Conservation (phyloP, 2,113 vertebrate genomes). For the Phycodurus eques region DNA sequence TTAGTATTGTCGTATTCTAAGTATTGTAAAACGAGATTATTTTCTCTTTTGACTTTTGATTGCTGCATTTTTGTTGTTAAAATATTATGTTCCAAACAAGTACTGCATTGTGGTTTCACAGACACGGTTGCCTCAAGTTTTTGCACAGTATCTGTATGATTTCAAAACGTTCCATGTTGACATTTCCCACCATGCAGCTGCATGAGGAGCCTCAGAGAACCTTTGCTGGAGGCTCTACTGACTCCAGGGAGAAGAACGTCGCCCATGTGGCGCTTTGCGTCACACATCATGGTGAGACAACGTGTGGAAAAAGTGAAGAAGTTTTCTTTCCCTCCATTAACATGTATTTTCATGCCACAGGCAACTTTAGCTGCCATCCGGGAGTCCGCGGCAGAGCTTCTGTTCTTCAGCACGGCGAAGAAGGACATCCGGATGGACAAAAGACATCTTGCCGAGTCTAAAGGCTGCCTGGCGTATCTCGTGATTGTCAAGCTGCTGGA, state of each 20-base stretch:
- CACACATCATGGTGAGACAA: conserved; percentile 81
- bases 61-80: too few species aligned
- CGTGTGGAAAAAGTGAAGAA: too few species aligned
- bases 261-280: conserved; percentile 80
- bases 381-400: conserved; percentile 59
- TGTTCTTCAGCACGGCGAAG: conserved; percentile 62
- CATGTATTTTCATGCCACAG: conserved; percentile 24
- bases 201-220: conserved; percentile 85
- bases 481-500: conserved; percentile 86
- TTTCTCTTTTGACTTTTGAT: too few species aligned
- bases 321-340: not conserved
- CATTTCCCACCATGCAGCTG: conserved; percentile 76
- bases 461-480: conserved; percentile 88
- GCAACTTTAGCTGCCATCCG: conserved; percentile 54
- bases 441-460: conserved; percentile 70
- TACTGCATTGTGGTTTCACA: too few species aligned
- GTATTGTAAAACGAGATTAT: too few species aligned
- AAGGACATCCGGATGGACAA: conserved; percentile 64
- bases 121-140: too few species aligned
- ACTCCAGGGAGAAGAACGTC: conserved; percentile 67
- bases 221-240: conserved; percentile 82
- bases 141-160: too few species aligned
- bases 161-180: not conserved
- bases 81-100: too few species aligned
- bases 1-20: too few species aligned